These are phyloP conservation scores for Tachina grossa DNA, from an alignment of 2,888 invertebrate species.

Conservation along the genomic window DNA sequence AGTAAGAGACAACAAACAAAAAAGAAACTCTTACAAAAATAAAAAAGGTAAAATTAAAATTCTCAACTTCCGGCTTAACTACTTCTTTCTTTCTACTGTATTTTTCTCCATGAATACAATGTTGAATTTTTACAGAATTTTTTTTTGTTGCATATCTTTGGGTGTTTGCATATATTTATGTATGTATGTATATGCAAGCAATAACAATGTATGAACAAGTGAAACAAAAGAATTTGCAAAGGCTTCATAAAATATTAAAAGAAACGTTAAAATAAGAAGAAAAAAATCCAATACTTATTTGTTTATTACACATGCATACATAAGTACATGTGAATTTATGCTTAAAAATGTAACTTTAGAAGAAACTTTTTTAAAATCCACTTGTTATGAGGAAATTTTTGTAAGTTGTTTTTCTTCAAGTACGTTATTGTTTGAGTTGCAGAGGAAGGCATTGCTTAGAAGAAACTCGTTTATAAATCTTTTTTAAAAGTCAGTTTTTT, in stretches of 20 bases:
- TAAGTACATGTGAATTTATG: too few relatives aligned
- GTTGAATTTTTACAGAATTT: not conserved
- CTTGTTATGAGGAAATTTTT: too few relatives aligned
- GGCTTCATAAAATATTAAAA: not conserved
- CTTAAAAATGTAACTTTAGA: too few relatives aligned
- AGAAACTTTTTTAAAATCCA: too few relatives aligned
- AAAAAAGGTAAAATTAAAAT: slow-evolving; percentile 3
- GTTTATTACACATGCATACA: too few relatives aligned
- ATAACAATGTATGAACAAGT: not conserved
- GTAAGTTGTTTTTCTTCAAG: too few relatives aligned
- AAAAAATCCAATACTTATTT: not conserved
- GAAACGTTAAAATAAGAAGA: not conserved
- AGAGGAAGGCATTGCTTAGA: too few relatives aligned
- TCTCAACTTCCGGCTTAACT: slow-evolving; percentile 47
- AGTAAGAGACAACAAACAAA: not conserved
- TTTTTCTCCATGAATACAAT: slow-evolving; percentile 23
- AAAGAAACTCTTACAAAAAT: not conserved
- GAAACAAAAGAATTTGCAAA: slow-evolving; percentile 8
- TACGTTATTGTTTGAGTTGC: too few relatives aligned
- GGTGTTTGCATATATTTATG: not conserved
- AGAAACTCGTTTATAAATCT: too few relatives aligned
- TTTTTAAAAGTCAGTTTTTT: too few relatives aligned
- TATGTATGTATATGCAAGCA: not conserved
- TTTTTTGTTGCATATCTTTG: not conserved
- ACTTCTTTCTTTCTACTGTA: not conserved